Percentiles rank a stretch among this genome's conserved stretches.
Conservation (phyloP, 2,888 invertebrate genomes). For the Phymatocera aterrima region DNA sequence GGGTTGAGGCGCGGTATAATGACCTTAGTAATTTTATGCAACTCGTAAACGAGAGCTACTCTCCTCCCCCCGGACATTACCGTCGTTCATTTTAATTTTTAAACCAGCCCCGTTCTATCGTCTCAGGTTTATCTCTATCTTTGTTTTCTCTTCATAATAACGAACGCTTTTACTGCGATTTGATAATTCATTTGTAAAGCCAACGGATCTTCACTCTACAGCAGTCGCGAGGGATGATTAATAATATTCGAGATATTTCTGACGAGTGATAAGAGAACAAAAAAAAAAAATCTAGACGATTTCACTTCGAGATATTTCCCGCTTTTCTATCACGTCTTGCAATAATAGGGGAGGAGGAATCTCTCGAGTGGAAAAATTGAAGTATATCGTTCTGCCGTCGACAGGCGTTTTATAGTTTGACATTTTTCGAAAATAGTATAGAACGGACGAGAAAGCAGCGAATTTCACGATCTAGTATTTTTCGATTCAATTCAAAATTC, state of each 20-base stretch:
- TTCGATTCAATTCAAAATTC: too few species aligned
- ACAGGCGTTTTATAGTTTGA: background rate
- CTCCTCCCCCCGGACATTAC: background rate
- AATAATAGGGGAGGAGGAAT: background rate
- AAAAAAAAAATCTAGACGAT: too few species aligned
- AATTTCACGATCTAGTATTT: too few species aligned
- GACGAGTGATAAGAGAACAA: too few species aligned
- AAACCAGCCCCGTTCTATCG: background rate
- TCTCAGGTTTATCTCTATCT: background rate
- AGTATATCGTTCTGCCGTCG: background rate
- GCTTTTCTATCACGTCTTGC: background rate
- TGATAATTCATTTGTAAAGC: too few species aligned
- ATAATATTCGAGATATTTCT: too few species aligned
- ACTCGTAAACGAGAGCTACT: slow-evolving; percentile 18
- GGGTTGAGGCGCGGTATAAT: background rate
- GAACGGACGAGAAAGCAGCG: background rate
- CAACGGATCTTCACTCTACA: too few species aligned
- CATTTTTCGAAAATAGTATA: background rate
- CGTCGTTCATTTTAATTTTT: background rate
- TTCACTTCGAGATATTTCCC: background rate
- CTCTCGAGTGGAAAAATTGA: background rate
- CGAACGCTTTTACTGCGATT: too few species aligned
- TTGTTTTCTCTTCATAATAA: too few species aligned
- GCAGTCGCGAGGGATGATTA: too few species aligned
- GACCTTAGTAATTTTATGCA: slow-evolving; percentile 13